A percentile compares a stretch with the other conserved stretches of the same genome.
Conservation (phyloP, 2,113 vertebrate genomes). For the Poecile atricapillus region DNA sequence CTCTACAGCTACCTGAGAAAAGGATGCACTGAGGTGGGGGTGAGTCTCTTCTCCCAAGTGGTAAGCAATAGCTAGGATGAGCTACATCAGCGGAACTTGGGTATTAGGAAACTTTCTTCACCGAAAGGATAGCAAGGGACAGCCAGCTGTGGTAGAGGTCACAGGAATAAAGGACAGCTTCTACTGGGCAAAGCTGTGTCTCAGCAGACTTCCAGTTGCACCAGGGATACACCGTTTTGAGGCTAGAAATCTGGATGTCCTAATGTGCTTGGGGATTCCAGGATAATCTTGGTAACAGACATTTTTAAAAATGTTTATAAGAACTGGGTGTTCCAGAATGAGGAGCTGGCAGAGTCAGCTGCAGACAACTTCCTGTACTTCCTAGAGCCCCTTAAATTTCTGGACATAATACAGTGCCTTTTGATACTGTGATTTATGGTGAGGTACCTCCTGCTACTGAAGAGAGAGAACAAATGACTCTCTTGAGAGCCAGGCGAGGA, state of each 20-base stretch:
- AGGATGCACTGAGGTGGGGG: neutral
- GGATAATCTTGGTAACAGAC: neutral
- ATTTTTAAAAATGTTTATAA: neutral
- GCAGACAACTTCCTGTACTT: neutral
- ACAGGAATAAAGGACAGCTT: neutral
- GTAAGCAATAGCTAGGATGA: neutral
- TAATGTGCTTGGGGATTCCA: neutral
- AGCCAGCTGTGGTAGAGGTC: neutral
- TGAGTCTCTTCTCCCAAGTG: neutral
- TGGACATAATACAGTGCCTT: neutral
- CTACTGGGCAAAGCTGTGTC: neutral
- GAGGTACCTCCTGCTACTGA: neutral
- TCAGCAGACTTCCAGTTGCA: neutral
- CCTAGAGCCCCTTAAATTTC: neutral
- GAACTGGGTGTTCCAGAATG: neutral
- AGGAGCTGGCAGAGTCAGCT: neutral
- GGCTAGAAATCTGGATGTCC: neutral
- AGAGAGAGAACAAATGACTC: neutral
- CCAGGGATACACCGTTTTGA: fast-evolving
- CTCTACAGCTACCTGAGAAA: neutral
- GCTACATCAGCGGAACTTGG: neutral
- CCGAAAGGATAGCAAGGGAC: neutral
- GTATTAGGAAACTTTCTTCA: neutral
- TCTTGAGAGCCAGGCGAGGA: neutral
- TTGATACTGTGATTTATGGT: neutral